These are phyloP conservation scores for Cetonia aurata DNA, from an alignment of 2,888 invertebrate species.

Conservation along the genomic window DNA sequence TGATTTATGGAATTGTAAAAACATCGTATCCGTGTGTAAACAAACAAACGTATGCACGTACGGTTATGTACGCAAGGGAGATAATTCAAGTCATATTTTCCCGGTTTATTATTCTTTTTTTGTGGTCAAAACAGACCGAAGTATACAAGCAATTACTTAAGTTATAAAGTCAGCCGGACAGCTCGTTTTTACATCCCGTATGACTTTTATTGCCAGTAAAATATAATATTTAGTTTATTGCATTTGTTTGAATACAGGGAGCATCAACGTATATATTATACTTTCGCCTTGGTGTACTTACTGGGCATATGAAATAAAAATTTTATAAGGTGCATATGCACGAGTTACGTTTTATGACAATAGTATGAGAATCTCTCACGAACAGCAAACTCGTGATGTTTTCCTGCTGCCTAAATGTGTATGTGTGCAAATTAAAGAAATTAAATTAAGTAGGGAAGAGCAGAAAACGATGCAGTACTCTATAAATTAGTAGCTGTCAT, in stretches of 20 bases:
- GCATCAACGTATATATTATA: constrained; percentile 37
- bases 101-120: constrained; percentile 20
- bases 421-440: too few species aligned
- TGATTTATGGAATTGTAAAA: constrained; percentile 30
- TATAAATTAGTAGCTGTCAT: too few species aligned
- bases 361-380: constrained; percentile 1
- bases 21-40: constrained; percentile 10
- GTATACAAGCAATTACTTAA: constrained; percentile 37
- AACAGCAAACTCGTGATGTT: too few species aligned
- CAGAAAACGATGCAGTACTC: too few species aligned
- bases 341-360: constrained; percentile 34
- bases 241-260: constrained; percentile 52
- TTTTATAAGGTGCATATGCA: constrained; percentile 33
- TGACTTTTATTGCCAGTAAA: constrained; percentile 60
- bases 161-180: constrained; percentile 38
- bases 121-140: constrained; percentile 22
- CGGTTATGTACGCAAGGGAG: constrained; percentile 4
- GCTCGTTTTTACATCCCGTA: constrained; percentile 55
- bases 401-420: too few species aligned
- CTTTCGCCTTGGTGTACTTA: constrained; percentile 34
- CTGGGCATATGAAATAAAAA: constrained; percentile 37
- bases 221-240: constrained; percentile 60
- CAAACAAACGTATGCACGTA: constrained; percentile 3
- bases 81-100: constrained; percentile 27
- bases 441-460: too few species aligned